These are phyloP conservation scores for Athalia rosae DNA, from an alignment of 2,888 invertebrate genomes.

Conservation along the genomic window DNA sequence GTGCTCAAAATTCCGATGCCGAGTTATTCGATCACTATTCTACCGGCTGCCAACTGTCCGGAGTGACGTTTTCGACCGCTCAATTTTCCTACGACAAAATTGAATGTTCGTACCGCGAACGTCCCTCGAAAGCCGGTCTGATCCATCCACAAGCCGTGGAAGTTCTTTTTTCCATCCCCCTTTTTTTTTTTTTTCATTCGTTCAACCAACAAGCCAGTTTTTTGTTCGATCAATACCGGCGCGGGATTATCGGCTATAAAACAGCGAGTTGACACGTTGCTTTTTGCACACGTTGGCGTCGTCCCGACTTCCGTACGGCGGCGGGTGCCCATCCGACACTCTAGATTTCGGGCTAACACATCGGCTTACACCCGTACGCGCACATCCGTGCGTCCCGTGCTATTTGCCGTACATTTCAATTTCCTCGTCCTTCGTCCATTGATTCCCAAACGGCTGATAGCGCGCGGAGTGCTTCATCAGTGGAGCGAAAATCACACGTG, in stretches of 20 bases:
- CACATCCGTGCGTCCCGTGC: too few relatives aligned
- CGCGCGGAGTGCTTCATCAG: too few relatives aligned
- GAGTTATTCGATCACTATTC: too few relatives aligned
- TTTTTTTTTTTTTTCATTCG: not conserved
- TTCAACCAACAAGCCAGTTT: slow-evolving; percentile 41
- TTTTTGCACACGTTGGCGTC: slow-evolving; percentile 36
- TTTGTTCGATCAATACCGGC: slow-evolving; percentile 39
- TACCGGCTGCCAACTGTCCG: not conserved
- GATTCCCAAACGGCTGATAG: too few relatives aligned
- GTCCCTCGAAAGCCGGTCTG: slow-evolving; percentile 4
- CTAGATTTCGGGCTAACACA: too few relatives aligned
- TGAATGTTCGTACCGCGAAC: slow-evolving; percentile 30
- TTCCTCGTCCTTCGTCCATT: too few relatives aligned
- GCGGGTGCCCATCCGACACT: not conserved
- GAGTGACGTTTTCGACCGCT: not conserved
- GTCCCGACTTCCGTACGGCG: not conserved
- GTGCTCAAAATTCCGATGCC: too few relatives aligned
- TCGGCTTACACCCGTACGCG: too few relatives aligned
- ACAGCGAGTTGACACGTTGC: slow-evolving; percentile 39
- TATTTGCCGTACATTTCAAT: too few relatives aligned
- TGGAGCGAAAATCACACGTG: too few relatives aligned
- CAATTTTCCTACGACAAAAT: slow-evolving; percentile 15
- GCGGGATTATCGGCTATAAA: slow-evolving; percentile 40
- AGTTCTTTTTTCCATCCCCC: not conserved
- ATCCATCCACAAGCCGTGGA: too few relatives aligned